phyloP scores from a whole-genome alignment of 2,113 vertebrate genomes.

The Candoia aspera region DNA sequence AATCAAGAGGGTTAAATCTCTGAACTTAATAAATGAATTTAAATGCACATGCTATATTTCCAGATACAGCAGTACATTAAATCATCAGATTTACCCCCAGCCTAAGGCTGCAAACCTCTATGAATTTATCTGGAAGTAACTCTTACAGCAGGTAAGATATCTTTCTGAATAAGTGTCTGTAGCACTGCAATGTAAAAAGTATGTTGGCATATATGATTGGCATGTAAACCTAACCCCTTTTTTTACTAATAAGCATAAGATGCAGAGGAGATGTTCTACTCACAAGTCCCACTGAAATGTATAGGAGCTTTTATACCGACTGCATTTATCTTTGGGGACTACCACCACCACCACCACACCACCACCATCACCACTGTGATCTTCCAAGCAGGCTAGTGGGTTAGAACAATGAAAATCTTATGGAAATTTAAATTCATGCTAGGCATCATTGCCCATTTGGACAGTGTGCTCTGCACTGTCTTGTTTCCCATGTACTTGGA shows the following conservation, averaged over 20 bases:
- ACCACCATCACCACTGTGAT: background rate
- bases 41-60: background rate
- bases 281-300: background rate
- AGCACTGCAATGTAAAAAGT: background rate
- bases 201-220: background rate
- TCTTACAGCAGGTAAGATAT: background rate
- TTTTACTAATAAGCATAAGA: background rate
- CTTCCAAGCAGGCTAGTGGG: background rate
- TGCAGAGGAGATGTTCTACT: background rate
- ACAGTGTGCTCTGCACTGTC: background rate
- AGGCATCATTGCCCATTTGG: background rate
- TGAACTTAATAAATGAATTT: slow-evolving; percentile 12
- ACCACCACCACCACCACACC: background rate
- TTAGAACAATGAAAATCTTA: background rate
- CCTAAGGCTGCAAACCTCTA: background rate
- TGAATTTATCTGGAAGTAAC: background rate
- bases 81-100: background rate
- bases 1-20: slow-evolving; percentile 16
- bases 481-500: background rate
- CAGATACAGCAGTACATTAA: background rate
- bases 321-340: background rate
- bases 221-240: background rate
- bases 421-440: background rate
- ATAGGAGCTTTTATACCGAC: background rate
- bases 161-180: background rate